phyloP scores from a whole-genome alignment of 2,888 invertebrate genomes.

The Papilio protenor region DNA sequence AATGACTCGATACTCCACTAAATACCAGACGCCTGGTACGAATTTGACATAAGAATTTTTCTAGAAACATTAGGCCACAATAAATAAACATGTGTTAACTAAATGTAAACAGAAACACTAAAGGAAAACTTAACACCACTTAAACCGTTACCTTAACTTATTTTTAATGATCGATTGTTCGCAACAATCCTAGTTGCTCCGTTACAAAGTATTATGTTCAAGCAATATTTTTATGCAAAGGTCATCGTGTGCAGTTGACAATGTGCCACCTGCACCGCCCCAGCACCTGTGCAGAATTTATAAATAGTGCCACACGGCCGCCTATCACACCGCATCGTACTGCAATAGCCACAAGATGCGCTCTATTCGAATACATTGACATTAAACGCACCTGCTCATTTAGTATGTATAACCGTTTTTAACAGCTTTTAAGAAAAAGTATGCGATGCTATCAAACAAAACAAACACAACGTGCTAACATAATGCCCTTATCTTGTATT shows the following conservation, averaged over 20 bases:
- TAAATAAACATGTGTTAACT: not conserved
- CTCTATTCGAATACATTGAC: conserved; percentile 39
- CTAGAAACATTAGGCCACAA: not conserved
- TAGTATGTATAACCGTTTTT: conserved; percentile 24
- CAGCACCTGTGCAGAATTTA: conserved; percentile 76
- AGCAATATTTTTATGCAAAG: conserved; percentile 74
- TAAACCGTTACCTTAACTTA: conserved; percentile 20
- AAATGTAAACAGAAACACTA: not conserved
- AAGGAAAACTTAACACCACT: not conserved
- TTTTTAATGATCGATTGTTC: conserved; percentile 35
- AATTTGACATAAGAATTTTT: too few species aligned
- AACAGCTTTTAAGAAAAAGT: conserved; percentile 14
- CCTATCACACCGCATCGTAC: conserved; percentile 57
- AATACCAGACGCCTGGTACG: too few species aligned
- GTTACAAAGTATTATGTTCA: conserved; percentile 46
- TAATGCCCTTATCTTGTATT: not conserved
- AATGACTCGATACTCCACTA: too few species aligned
- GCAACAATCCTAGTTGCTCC: conserved; percentile 3
- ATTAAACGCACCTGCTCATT: conserved; percentile 39
- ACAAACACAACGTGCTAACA: not conserved
- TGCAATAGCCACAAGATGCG: conserved; percentile 46
- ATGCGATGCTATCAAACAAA: not conserved
- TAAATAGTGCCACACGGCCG: conserved; percentile 67
- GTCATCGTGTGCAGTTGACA: conserved; percentile 74
- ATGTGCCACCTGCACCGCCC: conserved; percentile 74